phyloP scores from a whole-genome alignment of 2,113 vertebrate species.

The Microcebus murinus region DNA sequence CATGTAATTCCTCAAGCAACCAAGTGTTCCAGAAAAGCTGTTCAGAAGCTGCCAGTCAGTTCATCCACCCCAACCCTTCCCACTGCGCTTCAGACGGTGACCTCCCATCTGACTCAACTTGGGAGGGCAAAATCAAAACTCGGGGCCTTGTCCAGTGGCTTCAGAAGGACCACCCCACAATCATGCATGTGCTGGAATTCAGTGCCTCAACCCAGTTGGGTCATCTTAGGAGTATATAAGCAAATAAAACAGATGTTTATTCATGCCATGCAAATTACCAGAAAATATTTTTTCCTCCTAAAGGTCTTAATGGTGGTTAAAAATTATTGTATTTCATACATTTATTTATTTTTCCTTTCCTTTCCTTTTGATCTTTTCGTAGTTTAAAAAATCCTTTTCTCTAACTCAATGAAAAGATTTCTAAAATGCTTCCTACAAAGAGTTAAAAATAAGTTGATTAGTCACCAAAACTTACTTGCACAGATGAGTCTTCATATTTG shows the following conservation, averaged over 20 bases:
- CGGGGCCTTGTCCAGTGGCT: background rate
- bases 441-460: background rate
- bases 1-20: background rate
- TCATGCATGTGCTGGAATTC: background rate
- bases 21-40: slow-evolving; percentile 42
- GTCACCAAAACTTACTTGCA: background rate
- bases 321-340: background rate
- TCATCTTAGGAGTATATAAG: background rate
- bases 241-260: background rate
- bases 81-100: background rate
- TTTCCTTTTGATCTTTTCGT: background rate
- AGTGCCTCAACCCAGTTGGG: background rate
- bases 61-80: background rate
- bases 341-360: slow-evolving; percentile 7
- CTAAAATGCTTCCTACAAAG: slow-evolving; percentile 40
- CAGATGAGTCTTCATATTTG: background rate
- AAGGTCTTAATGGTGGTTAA: background rate
- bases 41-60: background rate
- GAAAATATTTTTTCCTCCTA: background rate
- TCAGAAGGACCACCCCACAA: background rate
- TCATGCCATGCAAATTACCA: background rate
- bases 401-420: background rate
- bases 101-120: background rate
- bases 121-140: background rate
- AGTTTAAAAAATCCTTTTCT: background rate